Evolutionary conservation across 2,113 vertebrate species (phyloP).

Genomic region (Oxyruncus cristatus): DNA sequence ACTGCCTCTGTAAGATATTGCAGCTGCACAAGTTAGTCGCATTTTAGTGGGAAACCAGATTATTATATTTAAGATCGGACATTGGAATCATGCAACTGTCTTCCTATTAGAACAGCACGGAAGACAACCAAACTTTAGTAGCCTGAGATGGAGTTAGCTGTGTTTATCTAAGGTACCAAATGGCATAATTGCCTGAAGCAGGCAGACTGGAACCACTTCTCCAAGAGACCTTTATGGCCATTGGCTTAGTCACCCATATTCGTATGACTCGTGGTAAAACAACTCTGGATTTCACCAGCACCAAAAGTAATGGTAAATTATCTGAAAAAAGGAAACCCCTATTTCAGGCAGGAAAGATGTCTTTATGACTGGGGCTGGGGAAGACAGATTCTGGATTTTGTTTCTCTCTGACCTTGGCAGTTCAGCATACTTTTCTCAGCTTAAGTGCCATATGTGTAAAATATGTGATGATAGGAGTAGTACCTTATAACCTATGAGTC

Average conservation of each 20-base stretch:
- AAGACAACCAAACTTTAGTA: neutral
- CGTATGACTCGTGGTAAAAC: neutral
- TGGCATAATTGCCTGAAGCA: neutral
- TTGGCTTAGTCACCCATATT: neutral
- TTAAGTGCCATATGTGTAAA: constrained; percentile 34
- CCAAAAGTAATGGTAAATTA: neutral
- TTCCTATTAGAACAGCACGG: neutral
- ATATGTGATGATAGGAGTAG: constrained; percentile 6
- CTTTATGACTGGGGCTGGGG: neutral
- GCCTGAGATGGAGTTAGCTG: neutral
- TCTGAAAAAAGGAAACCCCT: neutral
- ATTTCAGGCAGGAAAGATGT: neutral
- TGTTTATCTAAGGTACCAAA: neutral
- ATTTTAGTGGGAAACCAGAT: neutral
- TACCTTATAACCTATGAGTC: neutral
- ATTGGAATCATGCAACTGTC: neutral
- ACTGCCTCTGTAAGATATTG: neutral
- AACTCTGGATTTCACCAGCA: neutral
- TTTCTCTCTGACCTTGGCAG: constrained; percentile 20
- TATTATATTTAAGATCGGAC: neutral
- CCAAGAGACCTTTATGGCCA: neutral
- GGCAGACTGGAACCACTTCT: neutral
- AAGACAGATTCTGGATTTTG: constrained; percentile 13
- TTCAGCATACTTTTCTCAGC: constrained; percentile 8
- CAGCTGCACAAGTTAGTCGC: neutral